These are phyloP conservation scores for Pteruthius melanotis DNA, from an alignment of 2,113 vertebrate genomes.

Conservation along the genomic window DNA sequence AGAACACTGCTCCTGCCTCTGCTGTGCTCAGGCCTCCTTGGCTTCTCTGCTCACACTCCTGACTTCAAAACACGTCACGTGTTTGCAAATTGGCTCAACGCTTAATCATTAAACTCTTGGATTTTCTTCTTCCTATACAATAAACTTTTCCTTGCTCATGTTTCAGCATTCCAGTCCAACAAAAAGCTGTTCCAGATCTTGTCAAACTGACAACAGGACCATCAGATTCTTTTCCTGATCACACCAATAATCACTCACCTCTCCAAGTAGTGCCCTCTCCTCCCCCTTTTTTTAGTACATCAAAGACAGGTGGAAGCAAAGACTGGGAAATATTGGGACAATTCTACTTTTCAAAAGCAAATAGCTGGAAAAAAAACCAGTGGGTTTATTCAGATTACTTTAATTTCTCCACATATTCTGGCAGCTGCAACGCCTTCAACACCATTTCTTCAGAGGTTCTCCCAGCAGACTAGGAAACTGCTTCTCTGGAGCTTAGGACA, in stretches of 20 bases:
- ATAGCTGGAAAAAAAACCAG: not conserved
- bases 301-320: not conserved
- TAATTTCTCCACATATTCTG: not conserved
- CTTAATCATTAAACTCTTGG: not conserved
- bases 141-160: not conserved
- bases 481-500: not conserved
- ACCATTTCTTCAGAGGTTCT: not conserved
- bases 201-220: not conserved
- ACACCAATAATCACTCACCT: not conserved
- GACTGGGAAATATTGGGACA: not conserved
- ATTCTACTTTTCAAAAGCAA: not conserved
- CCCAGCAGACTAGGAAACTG: not conserved
- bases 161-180: not conserved
- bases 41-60: not conserved
- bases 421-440: not conserved
- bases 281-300: not conserved
- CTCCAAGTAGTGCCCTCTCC: not conserved
- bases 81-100: not conserved
- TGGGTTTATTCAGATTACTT: not conserved
- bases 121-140: not conserved
- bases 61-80: not conserved
- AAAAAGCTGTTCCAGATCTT: not conserved
- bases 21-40: not conserved
- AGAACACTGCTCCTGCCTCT: not conserved
- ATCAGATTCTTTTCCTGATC: not conserved